A percentile compares a stretch with the other conserved stretches of the same genome.
Evolutionary conservation across 2,797 vertebrate species (phyloP).

Genomic region (Fratercula arctica): DNA sequence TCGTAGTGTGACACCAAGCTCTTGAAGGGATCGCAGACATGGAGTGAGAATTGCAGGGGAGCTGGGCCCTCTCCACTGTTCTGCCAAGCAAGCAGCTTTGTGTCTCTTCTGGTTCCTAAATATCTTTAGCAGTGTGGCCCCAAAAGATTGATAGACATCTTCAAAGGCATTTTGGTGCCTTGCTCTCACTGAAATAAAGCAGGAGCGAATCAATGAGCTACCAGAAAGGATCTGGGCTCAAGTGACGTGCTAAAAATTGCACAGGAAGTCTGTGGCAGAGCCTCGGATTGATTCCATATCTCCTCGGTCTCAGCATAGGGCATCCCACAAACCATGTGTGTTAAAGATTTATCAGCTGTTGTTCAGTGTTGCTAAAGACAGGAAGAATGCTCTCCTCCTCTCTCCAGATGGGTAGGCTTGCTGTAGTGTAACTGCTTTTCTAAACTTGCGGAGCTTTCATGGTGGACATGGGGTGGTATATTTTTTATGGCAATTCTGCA

Average conservation of each 20-base stretch:
- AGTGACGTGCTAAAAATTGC: constrained; percentile 45
- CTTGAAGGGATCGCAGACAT: background rate
- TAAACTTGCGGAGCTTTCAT: background rate
- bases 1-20: background rate
- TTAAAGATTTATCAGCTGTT: constrained; percentile 71
- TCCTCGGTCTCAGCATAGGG: constrained; percentile 13
- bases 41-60: background rate
- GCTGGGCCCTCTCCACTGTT: background rate
- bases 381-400: constrained; percentile 54
- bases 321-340: constrained; percentile 58
- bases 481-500: background rate
- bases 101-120: background rate
- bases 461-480: background rate
- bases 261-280: constrained; percentile 63
- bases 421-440: constrained; percentile 26
- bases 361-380: constrained; percentile 56
- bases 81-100: background rate
- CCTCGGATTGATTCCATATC: constrained; percentile 61
- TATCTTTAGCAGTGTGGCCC: background rate
- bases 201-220: constrained; percentile 11
- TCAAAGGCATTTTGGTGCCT: constrained; percentile 29
- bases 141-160: background rate
- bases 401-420: constrained; percentile 49
- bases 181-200: constrained; percentile 29
- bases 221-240: constrained; percentile 18